Evolutionary conservation across 2,888 invertebrate genomes (phyloP), one percentile per base, ranked within the genome.

Genomic region (Amphimallon solstitiale): DNA sequence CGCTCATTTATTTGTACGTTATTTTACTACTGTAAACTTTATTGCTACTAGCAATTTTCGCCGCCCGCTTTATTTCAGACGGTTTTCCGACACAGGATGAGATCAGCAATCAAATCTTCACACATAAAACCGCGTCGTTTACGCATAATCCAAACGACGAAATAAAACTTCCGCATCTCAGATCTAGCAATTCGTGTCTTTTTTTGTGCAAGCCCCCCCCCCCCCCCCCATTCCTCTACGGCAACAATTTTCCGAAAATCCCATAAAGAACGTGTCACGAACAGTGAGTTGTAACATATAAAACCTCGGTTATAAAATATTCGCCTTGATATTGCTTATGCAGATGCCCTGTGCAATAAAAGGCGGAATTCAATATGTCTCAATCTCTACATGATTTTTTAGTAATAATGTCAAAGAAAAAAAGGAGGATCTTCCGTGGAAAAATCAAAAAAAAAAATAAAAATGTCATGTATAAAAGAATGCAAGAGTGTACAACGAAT

Each of bases 351-450:
- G 43, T 43, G 71, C 67, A 71, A 73, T 74, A 74, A 71, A 70
- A 71, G 67, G 70, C 71, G 68, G 59, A 59, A 68, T 72, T 71
- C 72, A 73, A 74, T 73, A 73, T 72, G 73, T 69, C 69, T 68
- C 71, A 67, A 68, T 64, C 68, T 64, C 49, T 29, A 62, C 40
- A 51, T 37, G 62, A 62, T 62, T 49, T 61, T 62, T 40, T 38
- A 23, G 62, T 51, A 62, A 62, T 62, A 62, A 62, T 49, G 23
- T 23, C 34, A 59, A 59, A 29, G 38, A 38, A 45, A 59, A 54
- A 59, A 56, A 45, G 17, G 12, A 45, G 17, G 12, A 37, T 14
- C 5, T 45, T 40, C 54, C 23, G 12, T 54, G 5, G 19, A 5
- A 10, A 35, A 9, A 35, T 17, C 7, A 40, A 10, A n/a, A 4